Conservation (phyloP, 2,888 invertebrate genomes). For the Eilema griseolum region DNA sequence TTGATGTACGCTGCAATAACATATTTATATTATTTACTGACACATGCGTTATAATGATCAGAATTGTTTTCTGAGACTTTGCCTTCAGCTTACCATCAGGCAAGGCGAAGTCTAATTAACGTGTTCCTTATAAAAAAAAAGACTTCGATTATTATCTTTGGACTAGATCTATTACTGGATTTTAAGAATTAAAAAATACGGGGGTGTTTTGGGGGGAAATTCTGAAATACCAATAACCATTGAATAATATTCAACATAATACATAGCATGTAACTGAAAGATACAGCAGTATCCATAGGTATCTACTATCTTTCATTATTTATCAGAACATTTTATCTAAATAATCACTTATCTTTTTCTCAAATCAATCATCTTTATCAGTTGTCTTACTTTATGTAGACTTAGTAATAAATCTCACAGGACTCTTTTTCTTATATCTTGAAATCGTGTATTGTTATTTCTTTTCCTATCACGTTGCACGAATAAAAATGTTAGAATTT, state of each 20-base stretch:
- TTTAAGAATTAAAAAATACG: neutral
- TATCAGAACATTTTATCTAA: neutral
- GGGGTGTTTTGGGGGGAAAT: neutral
- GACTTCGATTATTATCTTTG: no score
- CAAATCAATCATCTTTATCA: neutral
- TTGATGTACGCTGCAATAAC: neutral
- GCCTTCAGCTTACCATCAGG: no score
- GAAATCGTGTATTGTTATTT: neutral
- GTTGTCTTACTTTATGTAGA: slow-evolving; percentile 4
- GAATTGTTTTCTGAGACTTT: no score
- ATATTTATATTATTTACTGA: neutral
- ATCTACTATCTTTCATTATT: no score
- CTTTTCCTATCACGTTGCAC: neutral
- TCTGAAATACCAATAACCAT: no score
- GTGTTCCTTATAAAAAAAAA: no score
- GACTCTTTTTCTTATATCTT: neutral
- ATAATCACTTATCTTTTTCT: neutral
- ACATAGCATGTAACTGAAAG: neutral
- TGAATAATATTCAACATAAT: neutral
- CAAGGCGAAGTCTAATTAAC: no score
- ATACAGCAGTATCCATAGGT: no score
- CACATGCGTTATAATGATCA: neutral
- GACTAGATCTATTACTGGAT: no score
- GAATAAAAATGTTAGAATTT: neutral
- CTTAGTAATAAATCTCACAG: neutral